Evolutionary conservation across 2,888 invertebrate species (phyloP), one percentile per base, ranked within the genome.

Genomic region (Calameuta pallipes): DNA sequence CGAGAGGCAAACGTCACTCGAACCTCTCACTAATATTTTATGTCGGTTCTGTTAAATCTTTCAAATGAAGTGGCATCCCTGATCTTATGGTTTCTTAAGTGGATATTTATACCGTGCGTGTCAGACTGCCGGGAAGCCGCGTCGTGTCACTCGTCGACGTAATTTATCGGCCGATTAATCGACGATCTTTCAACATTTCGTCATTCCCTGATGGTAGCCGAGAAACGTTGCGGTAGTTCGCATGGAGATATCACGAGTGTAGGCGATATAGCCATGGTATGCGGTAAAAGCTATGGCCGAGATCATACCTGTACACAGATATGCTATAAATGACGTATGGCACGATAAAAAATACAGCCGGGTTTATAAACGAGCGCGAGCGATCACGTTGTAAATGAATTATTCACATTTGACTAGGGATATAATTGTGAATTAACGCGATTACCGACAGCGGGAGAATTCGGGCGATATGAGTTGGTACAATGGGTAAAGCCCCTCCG

Each of bases 401-500:
- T 85, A 85, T 82, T 82, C 79, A 82, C 84, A 79, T 79, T 41
- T 80, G 83, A 80, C 69, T 77, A 80, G 78, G 41, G 33, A 13
- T 75, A 71, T 76, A 78, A 75, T 74, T 76, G 80, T 80, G 80
- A 82, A 82, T 85, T 84, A 81, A 76, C 80, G 74, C 69, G 75
- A 74, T 77, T 76, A 78, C 73, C 23, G 23, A 23, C 56, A 56
- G 23, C 56, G 56, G 41, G 23, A 23, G 23, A 56, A 56, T 56
- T 56, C 56, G 23, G 56, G 56, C 56, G 56, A 56, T 56, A 56
- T 23, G 23, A 56, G 56, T 23, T 23, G 23, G 56, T 56, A 56
- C 9, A 56, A 56, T 23, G 56, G 23, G 23, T 23, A 23, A 56
- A 23, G 9, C 6, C 9, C 56, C 56, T 23, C 23, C 23, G 56